Evolutionary conservation across 2,113 vertebrate species (phyloP).

Genomic region (Phocoena phocoena): DNA sequence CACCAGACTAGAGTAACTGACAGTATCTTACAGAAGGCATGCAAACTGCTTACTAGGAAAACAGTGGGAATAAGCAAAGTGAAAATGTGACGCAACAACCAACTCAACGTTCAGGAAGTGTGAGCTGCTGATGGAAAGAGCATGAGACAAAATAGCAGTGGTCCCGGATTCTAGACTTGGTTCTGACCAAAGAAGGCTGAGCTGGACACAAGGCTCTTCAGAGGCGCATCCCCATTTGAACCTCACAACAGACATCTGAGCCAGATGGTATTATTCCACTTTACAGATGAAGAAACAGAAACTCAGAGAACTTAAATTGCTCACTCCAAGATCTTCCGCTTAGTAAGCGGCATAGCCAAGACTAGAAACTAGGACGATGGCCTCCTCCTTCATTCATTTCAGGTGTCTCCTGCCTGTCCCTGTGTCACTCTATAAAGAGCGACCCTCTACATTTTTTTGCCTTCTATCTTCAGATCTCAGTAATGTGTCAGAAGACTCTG

Average conservation of each 20-base stretch:
- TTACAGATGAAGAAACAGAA: not conserved
- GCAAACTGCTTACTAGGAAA: not conserved
- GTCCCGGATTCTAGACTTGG: not conserved
- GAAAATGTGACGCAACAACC: not conserved
- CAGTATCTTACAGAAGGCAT: not conserved
- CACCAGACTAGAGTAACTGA: not conserved
- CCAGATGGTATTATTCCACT: not conserved
- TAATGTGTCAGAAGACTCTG: not conserved
- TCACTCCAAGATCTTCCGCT: not conserved
- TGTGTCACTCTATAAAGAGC: not conserved
- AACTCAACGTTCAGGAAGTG: not conserved
- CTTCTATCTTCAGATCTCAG: not conserved
- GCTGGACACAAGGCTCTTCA: not conserved
- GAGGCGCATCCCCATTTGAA: not conserved
- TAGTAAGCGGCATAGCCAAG: not conserved
- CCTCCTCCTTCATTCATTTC: not conserved
- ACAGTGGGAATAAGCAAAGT: not conserved
- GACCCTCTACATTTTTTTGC: not conserved
- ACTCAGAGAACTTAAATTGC: not conserved
- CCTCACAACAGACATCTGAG: not conserved
- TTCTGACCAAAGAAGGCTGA: not conserved
- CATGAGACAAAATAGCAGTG: not conserved
- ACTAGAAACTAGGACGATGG: not conserved
- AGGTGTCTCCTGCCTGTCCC: not conserved
- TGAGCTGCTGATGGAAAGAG: not conserved